phyloP scores from a whole-genome alignment of 1,140 invertebrate genomes.

The Ephestia elutella region DNA sequence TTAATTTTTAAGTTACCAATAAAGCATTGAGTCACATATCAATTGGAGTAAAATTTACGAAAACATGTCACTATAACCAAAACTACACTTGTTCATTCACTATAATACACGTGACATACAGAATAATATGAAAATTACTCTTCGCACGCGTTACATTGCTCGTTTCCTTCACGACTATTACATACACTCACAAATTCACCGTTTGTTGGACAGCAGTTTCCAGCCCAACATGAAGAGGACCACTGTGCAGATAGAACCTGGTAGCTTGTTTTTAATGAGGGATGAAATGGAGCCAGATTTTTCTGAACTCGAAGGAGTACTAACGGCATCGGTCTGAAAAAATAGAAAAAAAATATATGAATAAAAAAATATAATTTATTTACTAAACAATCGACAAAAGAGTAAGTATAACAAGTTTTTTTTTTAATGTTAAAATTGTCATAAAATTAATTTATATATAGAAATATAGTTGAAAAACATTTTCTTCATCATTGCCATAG shows the following conservation, averaged over 20 bases:
- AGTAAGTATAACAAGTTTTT: too few species aligned
- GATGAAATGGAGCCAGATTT: conserved; percentile 51
- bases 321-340: conserved; percentile 59
- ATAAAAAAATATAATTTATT: neutral
- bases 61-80: too few species aligned
- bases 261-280: conserved; percentile 49
- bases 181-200: conserved; percentile 41
- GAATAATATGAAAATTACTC: conserved; percentile 29
- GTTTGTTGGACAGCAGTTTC: conserved; percentile 65
- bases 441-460: too few species aligned
- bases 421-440: too few species aligned
- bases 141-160: conserved; percentile 19
- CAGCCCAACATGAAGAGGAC: conserved; percentile 68
- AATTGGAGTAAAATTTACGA: too few species aligned
- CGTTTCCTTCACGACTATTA: neutral
- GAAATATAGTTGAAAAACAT: too few species aligned
- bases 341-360: conserved; percentile 20
- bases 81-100: neutral
- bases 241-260: conserved; percentile 66
- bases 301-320: conserved; percentile 25
- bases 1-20: too few species aligned
- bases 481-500: too few species aligned
- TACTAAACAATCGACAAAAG: neutral
- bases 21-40: too few species aligned
- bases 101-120: conserved; percentile 18